Percentiles rank a stretch among this genome's conserved stretches.
phyloP scores from a whole-genome alignment of 2,888 invertebrate species.

The Eremobia ochroleuca region DNA sequence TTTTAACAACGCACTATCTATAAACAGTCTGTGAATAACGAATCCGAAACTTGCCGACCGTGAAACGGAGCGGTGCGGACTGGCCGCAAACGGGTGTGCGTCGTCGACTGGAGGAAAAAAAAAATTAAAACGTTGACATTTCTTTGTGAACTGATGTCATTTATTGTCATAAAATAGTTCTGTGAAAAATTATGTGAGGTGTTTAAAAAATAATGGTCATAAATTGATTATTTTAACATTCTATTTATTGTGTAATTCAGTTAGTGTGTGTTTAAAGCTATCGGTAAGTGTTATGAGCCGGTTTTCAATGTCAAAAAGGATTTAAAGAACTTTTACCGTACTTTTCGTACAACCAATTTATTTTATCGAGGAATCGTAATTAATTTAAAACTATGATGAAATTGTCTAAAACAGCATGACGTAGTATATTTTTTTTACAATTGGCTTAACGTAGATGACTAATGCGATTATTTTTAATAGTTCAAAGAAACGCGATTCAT shows the following conservation, averaged over 20 bases:
- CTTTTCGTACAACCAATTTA: constrained; percentile 44
- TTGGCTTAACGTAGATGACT: constrained; percentile 62
- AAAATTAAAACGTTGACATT: constrained; percentile 85
- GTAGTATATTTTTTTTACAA: constrained; percentile 46
- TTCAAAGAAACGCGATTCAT: constrained; percentile 58
- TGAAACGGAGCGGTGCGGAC: constrained; percentile 86
- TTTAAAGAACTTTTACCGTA: constrained; percentile 61
- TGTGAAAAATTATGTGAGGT: constrained; percentile 76
- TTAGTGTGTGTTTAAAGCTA: constrained; percentile 59
- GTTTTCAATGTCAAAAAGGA: constrained; percentile 60
- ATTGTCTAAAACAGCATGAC: constrained; percentile 35
- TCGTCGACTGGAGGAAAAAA: constrained; percentile 76
- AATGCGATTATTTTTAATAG: constrained; percentile 68
- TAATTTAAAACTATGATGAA: constrained; percentile 14
- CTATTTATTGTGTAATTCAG: constrained; percentile 64
- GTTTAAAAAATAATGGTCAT: constrained; percentile 57
- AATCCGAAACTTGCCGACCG: constrained; percentile 73
- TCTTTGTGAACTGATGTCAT: constrained; percentile 80
- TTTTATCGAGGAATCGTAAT: constrained; percentile 25
- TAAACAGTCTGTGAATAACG: constrained; percentile 57
- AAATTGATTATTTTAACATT: constrained; percentile 57
- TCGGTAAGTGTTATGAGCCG: constrained; percentile 71
- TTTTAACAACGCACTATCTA: constrained; percentile 49
- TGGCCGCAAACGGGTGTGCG: constrained; percentile 77
- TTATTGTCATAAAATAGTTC: constrained; percentile 69